Evolutionary conservation across 2,888 invertebrate genomes (phyloP).

Genomic region (Andrena hattorfiana): DNA sequence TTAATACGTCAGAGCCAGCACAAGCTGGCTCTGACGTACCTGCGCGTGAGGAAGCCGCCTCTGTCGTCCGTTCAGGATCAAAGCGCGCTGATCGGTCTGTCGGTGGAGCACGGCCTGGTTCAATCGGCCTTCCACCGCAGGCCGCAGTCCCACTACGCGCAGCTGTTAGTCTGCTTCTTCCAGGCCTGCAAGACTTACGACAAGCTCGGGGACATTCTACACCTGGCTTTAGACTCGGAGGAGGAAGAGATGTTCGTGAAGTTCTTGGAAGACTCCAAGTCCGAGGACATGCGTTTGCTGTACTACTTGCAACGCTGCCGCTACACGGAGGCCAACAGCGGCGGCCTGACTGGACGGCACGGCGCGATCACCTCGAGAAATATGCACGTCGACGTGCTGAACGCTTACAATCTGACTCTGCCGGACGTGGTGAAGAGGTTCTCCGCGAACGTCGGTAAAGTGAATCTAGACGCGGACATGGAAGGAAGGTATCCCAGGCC

Average conservation of each 20-base stretch:
- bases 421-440: slow-evolving; percentile 79
- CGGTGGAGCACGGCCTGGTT: slow-evolving; percentile 81
- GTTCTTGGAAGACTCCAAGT: slow-evolving; percentile 88
- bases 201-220: slow-evolving; percentile 86
- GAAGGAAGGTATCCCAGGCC: slow-evolving; percentile 77
- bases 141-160: slow-evolving; percentile 79
- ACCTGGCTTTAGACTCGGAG: slow-evolving; percentile 87
- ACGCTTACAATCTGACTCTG: slow-evolving; percentile 80
- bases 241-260: slow-evolving; percentile 90
- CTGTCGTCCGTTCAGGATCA: slow-evolving; percentile 86
- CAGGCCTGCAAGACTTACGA: slow-evolving; percentile 78
- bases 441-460: slow-evolving; percentile 54
- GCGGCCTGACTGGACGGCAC: slow-evolving; percentile 38
- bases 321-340: slow-evolving; percentile 77
- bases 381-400: slow-evolving; percentile 68
- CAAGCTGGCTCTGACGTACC: slow-evolving; percentile 90
- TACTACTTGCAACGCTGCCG: slow-evolving; percentile 89
- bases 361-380: slow-evolving; percentile 43
- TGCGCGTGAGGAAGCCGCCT: slow-evolving; percentile 87
- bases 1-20: slow-evolving; percentile 89
- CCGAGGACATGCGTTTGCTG: slow-evolving; percentile 89
- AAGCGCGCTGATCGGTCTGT: slow-evolving; percentile 78
- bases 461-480: slow-evolving; percentile 34
- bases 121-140: slow-evolving; percentile 81
- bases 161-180: slow-evolving; percentile 79